Evolutionary conservation across 2,888 invertebrate genomes (phyloP).

Genomic region (Nomada hirtipes): DNA sequence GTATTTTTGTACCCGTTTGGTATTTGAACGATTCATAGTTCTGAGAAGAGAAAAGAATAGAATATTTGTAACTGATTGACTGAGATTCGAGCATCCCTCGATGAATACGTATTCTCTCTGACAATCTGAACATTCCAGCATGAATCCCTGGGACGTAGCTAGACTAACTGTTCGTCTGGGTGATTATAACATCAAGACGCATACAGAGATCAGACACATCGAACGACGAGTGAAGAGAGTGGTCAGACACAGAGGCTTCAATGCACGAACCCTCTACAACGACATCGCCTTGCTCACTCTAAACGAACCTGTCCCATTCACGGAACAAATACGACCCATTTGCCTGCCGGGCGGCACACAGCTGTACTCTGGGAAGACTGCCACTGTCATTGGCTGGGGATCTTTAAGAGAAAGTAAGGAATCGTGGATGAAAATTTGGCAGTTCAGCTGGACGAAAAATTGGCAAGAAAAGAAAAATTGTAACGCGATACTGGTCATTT

Average conservation of each 20-base stretch:
- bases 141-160: conserved; percentile 95
- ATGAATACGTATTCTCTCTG: no score
- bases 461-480: neutral
- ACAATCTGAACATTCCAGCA: conserved; percentile 85
- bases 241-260: conserved; percentile 94
- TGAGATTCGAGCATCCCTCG: no score
- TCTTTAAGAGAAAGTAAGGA: conserved; percentile 91
- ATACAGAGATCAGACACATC: conserved; percentile 90
- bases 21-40: neutral
- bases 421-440: neutral
- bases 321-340: conserved; percentile 90
- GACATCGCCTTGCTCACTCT: conserved; percentile 93
- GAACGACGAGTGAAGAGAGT: conserved; percentile 93
- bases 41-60: no score
- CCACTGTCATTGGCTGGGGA: conserved; percentile 95
- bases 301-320: conserved; percentile 90
- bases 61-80: conserved; percentile 2
- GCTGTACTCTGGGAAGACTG: conserved; percentile 89
- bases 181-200: conserved; percentile 92
- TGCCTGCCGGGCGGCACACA: conserved; percentile 89
- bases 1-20: neutral
- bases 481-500: neutral
- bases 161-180: conserved; percentile 92
- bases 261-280: conserved; percentile 93
- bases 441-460: neutral